Evolutionary conservation across 2,888 invertebrate genomes (phyloP), one percentile per base, ranked within the genome.

Genomic region (Drosophila recens): DNA sequence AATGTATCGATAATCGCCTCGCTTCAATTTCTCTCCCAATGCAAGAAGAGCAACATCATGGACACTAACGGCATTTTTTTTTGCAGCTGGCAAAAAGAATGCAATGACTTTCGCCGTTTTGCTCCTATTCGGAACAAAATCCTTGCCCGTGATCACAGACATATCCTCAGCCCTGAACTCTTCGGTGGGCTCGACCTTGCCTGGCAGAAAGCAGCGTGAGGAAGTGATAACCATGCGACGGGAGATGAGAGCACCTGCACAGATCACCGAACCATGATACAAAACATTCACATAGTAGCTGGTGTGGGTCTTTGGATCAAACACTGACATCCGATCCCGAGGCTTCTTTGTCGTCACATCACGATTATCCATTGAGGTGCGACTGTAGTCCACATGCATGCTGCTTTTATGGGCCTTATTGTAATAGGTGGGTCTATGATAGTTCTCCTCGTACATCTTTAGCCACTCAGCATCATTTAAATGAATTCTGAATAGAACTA

Each of bases 141-240:
- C 15, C 0, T 45, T 43, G 20, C 69, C 80, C 0, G 73, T 20
- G 6, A 68, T 6, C 5, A 84, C 65, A 1, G 38, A 34, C 73
- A 84, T 54, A 0, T 76, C 2, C 4, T 13, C 58, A 13, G 79
- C 71, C 34, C 56, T 69, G 10, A 27, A 79, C 20, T 75, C 70
- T 1, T 23, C 11, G 0, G 40, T 15, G 2, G 53, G 38, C 0
- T 72, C 62, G 1, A 0, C 13, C 2, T 13, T 1, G 11, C 20
- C 49, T 8, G 49, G 11, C 15, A 33, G 1, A 36, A 83, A 83
- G 13, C 83, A 84, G 6, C 56, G 63, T 0, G 80, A 23, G 5
- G 83, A 80, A 1, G 83, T 84, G 2, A 86, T 43, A 10, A 84
- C 17, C 81, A 86, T 72, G 0, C 81, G 67, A 0, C 27, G 66